Evolutionary conservation across 1,140 invertebrate genomes (phyloP).

Genomic region (Aphelenchoides besseyi): DNA sequence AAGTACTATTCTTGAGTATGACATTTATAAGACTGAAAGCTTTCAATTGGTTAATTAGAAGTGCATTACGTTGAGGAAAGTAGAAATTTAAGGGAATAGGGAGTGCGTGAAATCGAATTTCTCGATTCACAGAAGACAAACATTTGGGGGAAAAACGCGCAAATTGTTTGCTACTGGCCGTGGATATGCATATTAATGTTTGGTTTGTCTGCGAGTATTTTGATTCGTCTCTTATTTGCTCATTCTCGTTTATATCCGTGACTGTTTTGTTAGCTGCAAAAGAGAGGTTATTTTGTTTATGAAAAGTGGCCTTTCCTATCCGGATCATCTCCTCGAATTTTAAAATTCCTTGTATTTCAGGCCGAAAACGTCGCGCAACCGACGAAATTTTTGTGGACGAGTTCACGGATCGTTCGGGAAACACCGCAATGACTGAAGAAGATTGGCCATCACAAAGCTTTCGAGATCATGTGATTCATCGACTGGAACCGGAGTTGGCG

Average conservation of each 20-base stretch:
- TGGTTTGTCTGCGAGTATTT: slow-evolving; percentile 1
- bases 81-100: not conserved
- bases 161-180: not conserved
- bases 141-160: not conserved
- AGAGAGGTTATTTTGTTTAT: not conserved
- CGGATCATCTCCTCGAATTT: not conserved
- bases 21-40: no score
- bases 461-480: slow-evolving; percentile 59
- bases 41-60: no score
- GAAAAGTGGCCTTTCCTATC: not conserved
- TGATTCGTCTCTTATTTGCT: not conserved
- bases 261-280: not conserved
- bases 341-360: not conserved
- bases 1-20: no score
- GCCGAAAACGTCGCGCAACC: slow-evolving; percentile 10
- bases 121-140: not conserved
- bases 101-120: no score
- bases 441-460: slow-evolving; percentile 62
- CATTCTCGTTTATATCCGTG: not conserved
- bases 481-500: slow-evolving; percentile 62
- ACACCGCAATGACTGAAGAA: slow-evolving; percentile 42
- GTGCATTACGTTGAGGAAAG: no score
- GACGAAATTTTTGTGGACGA: slow-evolving; percentile 1
- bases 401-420: not conserved
- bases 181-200: slow-evolving; percentile 1